Evolutionary conservation across 2,797 vertebrate genomes (phyloP).

Genomic region (Molossus molossus): DNA sequence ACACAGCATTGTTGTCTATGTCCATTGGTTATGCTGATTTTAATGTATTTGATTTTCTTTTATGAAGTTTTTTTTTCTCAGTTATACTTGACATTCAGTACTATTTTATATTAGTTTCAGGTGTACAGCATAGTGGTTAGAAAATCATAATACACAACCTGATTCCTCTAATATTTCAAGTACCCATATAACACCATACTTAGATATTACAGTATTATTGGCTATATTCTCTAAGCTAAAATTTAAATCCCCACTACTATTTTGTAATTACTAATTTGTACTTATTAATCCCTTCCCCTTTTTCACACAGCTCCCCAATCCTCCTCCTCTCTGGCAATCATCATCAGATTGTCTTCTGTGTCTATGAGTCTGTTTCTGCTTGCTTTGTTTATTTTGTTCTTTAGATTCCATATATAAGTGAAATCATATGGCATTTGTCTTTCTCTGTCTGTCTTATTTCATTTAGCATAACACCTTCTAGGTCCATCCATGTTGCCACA

Average conservation of each 20-base stretch:
- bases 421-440: background rate
- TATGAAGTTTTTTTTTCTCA: background rate
- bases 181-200: background rate
- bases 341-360: background rate
- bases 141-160: background rate
- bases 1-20: too few relatives aligned
- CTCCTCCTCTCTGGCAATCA: background rate
- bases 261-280: background rate
- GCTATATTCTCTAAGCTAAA: background rate
- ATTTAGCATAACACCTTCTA: background rate
- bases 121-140: background rate
- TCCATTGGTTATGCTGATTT: too few relatives aligned
- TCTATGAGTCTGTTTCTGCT: background rate
- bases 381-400: background rate
- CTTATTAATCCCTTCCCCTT: background rate
- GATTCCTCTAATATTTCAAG: background rate
- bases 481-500: background rate
- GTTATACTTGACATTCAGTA: background rate
- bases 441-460: too few relatives aligned
- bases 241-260: background rate
- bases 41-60: conserved; percentile 30
- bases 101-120: background rate
- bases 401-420: background rate
- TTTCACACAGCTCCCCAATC: background rate
- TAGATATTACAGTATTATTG: background rate